A percentile compares a stretch with the other conserved stretches of the same genome.
Conservation (phyloP, 2,888 invertebrate species). For the Caenorhabditis macrosperma region DNA sequence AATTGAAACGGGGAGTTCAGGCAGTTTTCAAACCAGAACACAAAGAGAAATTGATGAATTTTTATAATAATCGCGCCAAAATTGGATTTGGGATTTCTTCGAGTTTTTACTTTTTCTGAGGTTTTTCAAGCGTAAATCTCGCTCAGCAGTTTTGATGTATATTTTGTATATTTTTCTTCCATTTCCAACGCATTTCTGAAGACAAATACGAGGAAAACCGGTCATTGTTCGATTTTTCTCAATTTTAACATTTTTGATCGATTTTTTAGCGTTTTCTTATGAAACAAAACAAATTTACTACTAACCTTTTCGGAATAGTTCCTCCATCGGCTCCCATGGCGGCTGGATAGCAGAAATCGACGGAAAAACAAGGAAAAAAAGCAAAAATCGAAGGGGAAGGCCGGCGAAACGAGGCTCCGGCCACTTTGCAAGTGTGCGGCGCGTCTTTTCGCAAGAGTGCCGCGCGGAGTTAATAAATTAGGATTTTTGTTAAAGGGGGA, state of each 20-base stretch:
- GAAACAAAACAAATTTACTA: neutral
- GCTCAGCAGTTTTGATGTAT: too few relatives aligned
- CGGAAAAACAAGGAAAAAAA: neutral
- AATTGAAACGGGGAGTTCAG: too few relatives aligned
- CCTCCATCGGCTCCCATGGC: conserved; percentile 97
- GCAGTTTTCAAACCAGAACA: too few relatives aligned
- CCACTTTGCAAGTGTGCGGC: conserved; percentile 30
- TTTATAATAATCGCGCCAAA: too few relatives aligned
- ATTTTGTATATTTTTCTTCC: too few relatives aligned
- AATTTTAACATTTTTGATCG: conserved; percentile 1
- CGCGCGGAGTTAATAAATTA: neutral
- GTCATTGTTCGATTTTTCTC: neutral
- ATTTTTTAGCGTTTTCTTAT: neutral
- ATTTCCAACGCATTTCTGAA: too few relatives aligned
- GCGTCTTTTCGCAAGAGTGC: too few relatives aligned
- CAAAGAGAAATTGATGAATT: too few relatives aligned
- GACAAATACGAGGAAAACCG: neutral
- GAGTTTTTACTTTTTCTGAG: too few relatives aligned
- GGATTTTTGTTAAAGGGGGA: too few relatives aligned
- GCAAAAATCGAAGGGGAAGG: neutral
- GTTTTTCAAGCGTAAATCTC: too few relatives aligned
- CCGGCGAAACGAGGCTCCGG: conserved; percentile 32
- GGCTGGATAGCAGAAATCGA: neutral
- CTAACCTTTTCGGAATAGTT: conserved; percentile 91
- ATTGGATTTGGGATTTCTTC: too few relatives aligned